Conservation (phyloP, 2,888 invertebrate species). For the Geotrupes spiniger region DNA sequence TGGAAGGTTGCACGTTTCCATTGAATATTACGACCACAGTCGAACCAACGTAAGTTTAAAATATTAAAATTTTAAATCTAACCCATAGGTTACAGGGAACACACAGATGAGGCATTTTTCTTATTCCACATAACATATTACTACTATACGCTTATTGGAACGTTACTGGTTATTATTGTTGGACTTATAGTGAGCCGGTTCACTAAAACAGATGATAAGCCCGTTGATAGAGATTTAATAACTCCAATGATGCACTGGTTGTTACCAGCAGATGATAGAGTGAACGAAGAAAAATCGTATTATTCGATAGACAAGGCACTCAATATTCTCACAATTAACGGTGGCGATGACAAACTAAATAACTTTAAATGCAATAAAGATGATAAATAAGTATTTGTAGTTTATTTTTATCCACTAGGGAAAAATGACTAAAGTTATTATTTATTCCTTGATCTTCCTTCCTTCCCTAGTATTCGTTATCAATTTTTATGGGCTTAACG, state of each 20-base stretch:
- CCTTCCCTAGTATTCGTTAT: no score
- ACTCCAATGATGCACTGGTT: conserved; percentile 61
- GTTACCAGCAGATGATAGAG: conserved; percentile 42
- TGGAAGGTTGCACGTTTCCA: conserved; percentile 28
- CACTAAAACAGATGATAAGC: conserved; percentile 42
- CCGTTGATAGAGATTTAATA: conserved; percentile 58
- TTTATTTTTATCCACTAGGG: no score
- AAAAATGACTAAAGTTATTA: no score
- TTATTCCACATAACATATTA: conserved; percentile 60
- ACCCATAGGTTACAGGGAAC: not conserved
- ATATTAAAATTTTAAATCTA: not conserved
- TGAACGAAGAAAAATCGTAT: conserved; percentile 41
- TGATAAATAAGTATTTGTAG: no score
- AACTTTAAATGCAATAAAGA: no score
- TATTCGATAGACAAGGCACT: conserved; percentile 26
- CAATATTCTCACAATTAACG: no score
- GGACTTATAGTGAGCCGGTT: conserved; percentile 63
- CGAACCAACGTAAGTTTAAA: no score
- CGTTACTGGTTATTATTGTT: conserved; percentile 57
- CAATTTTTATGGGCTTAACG: no score
- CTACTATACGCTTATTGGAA: conserved; percentile 65
- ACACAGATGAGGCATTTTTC: conserved; percentile 13
- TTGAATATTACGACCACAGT: not conserved
- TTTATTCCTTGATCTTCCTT: no score
- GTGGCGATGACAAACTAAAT: no score